phyloP scores from a whole-genome alignment of 2,797 vertebrate genomes.

The Parauchenoglanis ngamensis region DNA sequence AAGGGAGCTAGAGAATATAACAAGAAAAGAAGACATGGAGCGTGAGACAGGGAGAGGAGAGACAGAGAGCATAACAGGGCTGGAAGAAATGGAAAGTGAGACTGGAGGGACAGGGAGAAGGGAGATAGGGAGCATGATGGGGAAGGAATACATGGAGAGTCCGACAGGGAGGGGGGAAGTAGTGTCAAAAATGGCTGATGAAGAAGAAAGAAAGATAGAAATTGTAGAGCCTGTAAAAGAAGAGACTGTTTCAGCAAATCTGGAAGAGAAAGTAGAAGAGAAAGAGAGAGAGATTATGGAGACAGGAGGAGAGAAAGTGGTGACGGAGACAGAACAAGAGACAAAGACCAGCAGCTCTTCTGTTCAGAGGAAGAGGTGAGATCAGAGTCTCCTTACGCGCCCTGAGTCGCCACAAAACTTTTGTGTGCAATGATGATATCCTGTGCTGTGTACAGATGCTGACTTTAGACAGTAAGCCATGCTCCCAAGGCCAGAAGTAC shows the following conservation, averaged over 20 bases:
- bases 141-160: conserved; percentile 4
- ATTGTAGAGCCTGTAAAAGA: not conserved
- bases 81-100: not conserved
- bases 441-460: not conserved
- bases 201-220: conserved; percentile 15
- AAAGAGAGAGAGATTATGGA: conserved; percentile 2
- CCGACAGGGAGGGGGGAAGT: not conserved
- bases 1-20: not conserved
- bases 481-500: not conserved
- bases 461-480: not conserved
- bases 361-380: conserved; percentile 48
- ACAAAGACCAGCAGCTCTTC: conserved; percentile 39
- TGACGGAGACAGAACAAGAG: not conserved
- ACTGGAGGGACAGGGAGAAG: not conserved
- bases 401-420: not conserved
- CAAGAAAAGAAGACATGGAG: not conserved
- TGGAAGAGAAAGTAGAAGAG: not conserved
- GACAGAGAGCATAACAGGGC: not conserved
- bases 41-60: not conserved
- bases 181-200: not conserved
- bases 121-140: not conserved
- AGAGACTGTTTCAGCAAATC: not conserved
- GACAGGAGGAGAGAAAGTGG: not conserved
- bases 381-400: not conserved
- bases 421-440: too few species aligned